Percentiles rank a stretch among this genome's conserved stretches.
Evolutionary conservation across 2,113 vertebrate genomes (phyloP).

Genomic region (Amia ocellicauda): DNA sequence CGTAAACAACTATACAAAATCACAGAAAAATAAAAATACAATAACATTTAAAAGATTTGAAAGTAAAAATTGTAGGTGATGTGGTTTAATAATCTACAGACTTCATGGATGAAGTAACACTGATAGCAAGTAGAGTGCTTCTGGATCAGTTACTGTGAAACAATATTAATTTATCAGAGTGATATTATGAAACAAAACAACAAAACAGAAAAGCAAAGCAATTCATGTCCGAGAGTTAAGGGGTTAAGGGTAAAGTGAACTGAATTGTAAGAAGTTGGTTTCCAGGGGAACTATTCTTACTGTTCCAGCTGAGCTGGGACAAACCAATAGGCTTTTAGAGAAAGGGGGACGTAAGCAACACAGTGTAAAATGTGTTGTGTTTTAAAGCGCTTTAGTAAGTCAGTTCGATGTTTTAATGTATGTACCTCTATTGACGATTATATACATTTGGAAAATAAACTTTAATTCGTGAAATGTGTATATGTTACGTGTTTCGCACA

Average conservation of each 20-base stretch:
- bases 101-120: no score
- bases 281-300: constrained; percentile 82
- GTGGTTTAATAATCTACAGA: no score
- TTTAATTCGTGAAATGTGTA: not conserved
- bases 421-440: no score
- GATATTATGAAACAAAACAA: constrained; percentile 11
- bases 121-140: no score
- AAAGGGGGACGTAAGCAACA: constrained; percentile 25
- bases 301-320: constrained; percentile 75
- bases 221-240: constrained; percentile 52
- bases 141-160: no score
- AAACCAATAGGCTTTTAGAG: constrained; percentile 51
- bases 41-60: no score
- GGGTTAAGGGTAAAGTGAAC: constrained; percentile 80
- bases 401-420: no score
- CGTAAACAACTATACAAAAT: no score
- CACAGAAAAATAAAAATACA: no score
- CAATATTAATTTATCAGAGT: no score
- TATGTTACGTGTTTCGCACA: not conserved
- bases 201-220: constrained; percentile 27
- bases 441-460: not conserved
- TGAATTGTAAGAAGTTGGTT: constrained; percentile 84
- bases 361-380: not conserved
- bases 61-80: no score
- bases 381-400: not conserved